A percentile compares a stretch with the other conserved stretches of the same genome.
Conservation (phyloP, 1,140 invertebrate genomes). For the Geopemphigus sp. region DNA sequence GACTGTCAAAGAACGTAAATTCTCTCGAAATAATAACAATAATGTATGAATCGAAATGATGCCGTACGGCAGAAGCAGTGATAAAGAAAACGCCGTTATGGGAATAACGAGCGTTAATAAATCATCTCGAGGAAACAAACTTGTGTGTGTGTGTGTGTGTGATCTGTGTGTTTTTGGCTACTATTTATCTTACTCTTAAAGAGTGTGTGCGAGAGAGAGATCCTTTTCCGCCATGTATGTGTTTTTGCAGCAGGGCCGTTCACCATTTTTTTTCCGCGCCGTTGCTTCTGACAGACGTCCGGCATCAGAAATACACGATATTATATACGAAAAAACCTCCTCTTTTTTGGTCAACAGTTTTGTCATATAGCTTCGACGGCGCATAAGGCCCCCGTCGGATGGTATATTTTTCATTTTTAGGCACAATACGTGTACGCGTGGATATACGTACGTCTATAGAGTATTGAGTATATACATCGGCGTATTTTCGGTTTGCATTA, state of each 20-base stretch:
- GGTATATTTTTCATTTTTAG: neutral
- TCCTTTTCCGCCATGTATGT: constrained; percentile 32
- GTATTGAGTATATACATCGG: neutral
- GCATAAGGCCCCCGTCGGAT: neutral
- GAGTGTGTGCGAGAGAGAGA: neutral
- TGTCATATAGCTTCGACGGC: neutral
- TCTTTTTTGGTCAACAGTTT: neutral
- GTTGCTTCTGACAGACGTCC: constrained; percentile 40
- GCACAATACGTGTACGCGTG: neutral
- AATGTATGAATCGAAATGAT: constrained; percentile 38
- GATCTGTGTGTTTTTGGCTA: constrained; percentile 37
- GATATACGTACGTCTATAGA: neutral
- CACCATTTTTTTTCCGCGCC: constrained; percentile 41
- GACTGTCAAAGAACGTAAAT: constrained; percentile 22
- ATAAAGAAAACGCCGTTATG: constrained; percentile 47
- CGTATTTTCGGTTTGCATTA: neutral
- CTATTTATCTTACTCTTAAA: constrained; percentile 44
- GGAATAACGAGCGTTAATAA: constrained; percentile 40
- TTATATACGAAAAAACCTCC: neutral
- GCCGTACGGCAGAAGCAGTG: constrained; percentile 3
- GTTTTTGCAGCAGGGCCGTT: constrained; percentile 21
- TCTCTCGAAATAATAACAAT: constrained; percentile 31
- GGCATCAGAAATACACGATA: constrained; percentile 8
- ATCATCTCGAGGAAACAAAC: constrained; percentile 27
- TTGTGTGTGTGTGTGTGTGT: constrained; percentile 13